These are phyloP conservation scores for Hypomecis atomaria DNA, from an alignment of 2,888 invertebrate species.

Conservation along the genomic window DNA sequence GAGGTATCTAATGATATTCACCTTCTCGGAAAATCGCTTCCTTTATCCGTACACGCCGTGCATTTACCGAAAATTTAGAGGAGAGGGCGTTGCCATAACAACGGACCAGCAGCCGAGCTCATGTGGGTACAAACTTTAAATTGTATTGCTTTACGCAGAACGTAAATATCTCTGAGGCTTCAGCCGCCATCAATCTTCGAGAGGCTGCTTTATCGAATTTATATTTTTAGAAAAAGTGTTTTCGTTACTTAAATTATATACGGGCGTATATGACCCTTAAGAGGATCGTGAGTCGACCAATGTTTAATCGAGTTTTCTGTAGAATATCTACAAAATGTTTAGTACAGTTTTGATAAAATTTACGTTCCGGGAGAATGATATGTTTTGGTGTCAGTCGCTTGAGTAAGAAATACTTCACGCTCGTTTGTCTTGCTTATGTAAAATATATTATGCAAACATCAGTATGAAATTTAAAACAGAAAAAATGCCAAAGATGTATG, in stretches of 20 bases:
- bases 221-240: slow-evolving; percentile 21
- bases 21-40: slow-evolving; percentile 79
- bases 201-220: slow-evolving; percentile 41
- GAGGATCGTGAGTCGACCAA: no score
- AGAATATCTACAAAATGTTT: no score
- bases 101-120: slow-evolving; percentile 67
- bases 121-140: slow-evolving; percentile 82
- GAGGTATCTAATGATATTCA: slow-evolving; percentile 80
- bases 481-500: no score
- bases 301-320: no score
- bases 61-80: slow-evolving; percentile 76
- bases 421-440: no score
- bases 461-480: no score
- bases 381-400: no score
- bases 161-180: slow-evolving; percentile 67
- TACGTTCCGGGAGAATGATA: no score
- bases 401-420: no score
- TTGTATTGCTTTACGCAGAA: slow-evolving; percentile 76
- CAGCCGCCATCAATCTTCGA: slow-evolving; percentile 44
- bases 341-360: no score
- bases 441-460: no score
- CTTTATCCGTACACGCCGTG: slow-evolving; percentile 74
- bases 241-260: background rate
- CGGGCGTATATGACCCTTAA: no score
- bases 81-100: slow-evolving; percentile 78